These are phyloP conservation scores for Drepana arcuata DNA, from an alignment of 1,140 invertebrate genomes.

Conservation along the genomic window DNA sequence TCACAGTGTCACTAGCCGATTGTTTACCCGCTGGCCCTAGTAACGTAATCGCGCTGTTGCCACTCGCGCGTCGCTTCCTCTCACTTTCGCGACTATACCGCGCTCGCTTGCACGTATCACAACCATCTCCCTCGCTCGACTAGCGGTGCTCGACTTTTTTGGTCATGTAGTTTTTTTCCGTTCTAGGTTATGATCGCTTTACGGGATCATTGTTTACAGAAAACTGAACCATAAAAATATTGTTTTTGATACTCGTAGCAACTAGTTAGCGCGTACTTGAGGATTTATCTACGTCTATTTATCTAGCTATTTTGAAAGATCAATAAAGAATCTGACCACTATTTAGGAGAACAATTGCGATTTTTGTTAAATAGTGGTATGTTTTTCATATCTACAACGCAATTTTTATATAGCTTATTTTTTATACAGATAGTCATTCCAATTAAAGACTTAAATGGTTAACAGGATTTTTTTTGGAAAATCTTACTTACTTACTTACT, in stretches of 20 bases:
- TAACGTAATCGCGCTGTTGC: conserved; percentile 62
- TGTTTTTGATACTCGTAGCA: neutral
- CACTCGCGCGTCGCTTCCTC: conserved; percentile 52
- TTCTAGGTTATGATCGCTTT: conserved; percentile 48
- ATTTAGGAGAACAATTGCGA: too few relatives aligned
- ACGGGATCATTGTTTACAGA: conserved; percentile 43
- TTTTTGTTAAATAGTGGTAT: too few relatives aligned
- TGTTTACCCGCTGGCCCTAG: conserved; percentile 49
- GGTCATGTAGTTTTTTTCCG: conserved; percentile 55
- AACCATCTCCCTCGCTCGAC: conserved; percentile 36
- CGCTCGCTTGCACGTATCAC: conserved; percentile 27
- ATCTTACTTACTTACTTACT: too few relatives aligned
- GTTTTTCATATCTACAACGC: too few relatives aligned
- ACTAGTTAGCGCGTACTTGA: too few relatives aligned
- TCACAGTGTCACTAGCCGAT: conserved; percentile 45
- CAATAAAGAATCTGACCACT: too few relatives aligned
- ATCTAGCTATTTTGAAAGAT: too few relatives aligned
- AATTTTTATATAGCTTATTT: too few relatives aligned
- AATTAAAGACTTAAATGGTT: too few relatives aligned
- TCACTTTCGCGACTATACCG: conserved; percentile 55
- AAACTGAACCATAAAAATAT: conserved; percentile 2
- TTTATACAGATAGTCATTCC: too few relatives aligned
- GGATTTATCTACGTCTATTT: too few relatives aligned
- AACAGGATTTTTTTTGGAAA: too few relatives aligned
- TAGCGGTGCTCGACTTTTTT: conserved; percentile 69